Conservation (phyloP, 2,888 invertebrate genomes). For the Zygothrica quintamaculata region DNA sequence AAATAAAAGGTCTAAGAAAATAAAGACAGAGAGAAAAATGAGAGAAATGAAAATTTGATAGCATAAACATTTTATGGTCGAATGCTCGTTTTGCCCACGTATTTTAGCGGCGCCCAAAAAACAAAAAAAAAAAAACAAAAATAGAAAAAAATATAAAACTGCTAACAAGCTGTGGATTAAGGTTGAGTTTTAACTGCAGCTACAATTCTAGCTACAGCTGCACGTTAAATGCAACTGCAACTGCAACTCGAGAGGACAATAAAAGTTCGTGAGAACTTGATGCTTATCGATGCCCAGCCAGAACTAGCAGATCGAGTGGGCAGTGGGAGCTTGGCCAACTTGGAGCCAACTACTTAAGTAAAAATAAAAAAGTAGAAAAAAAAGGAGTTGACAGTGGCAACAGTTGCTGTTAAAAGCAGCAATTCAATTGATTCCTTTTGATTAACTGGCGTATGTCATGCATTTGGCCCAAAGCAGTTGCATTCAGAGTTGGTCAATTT, state of each 20-base stretch:
- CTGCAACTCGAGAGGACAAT: slow-evolving; percentile 65
- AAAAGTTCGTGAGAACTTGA: slow-evolving; percentile 84
- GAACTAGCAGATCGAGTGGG: slow-evolving; percentile 56
- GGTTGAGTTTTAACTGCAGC: slow-evolving; percentile 1
- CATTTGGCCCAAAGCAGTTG: slow-evolving; percentile 26
- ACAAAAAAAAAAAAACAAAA: too few relatives aligned
- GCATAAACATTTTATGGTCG: slow-evolving; percentile 48
- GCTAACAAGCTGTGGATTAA: slow-evolving; percentile 15
- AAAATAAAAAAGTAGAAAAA: too few relatives aligned
- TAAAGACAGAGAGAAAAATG: too few relatives aligned
- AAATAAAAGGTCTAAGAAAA: too few relatives aligned
- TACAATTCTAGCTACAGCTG: slow-evolving; percentile 17
- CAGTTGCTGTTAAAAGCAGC: slow-evolving; percentile 1
- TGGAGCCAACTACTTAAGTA: too few relatives aligned
- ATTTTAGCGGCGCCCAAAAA: slow-evolving; percentile 48
- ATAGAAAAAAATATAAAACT: too few relatives aligned
- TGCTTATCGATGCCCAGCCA: slow-evolving; percentile 77
- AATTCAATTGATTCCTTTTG: slow-evolving; percentile 40
- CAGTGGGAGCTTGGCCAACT: slow-evolving; percentile 38
- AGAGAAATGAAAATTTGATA: slow-evolving; percentile 17
- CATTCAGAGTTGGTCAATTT: slow-evolving; percentile 17
- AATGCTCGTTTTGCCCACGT: slow-evolving; percentile 46
- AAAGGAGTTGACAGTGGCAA: neutral
- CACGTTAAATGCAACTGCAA: neutral
- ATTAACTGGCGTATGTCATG: slow-evolving; percentile 58